These are phyloP conservation scores for Arctia plantaginis DNA, from an alignment of 2,888 invertebrate genomes.

Conservation along the genomic window DNA sequence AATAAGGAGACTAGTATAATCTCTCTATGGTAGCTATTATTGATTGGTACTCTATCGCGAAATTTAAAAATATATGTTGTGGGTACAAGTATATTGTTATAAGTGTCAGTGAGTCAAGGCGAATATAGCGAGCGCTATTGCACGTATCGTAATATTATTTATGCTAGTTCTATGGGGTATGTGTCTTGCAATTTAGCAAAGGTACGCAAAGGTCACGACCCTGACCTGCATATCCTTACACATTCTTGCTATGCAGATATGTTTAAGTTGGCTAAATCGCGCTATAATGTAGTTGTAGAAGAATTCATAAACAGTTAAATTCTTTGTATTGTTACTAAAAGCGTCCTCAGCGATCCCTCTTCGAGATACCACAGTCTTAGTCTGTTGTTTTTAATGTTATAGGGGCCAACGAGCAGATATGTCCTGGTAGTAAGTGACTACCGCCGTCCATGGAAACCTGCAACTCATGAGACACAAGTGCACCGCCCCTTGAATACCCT, in stretches of 20 bases:
- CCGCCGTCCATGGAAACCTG: no score
- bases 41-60: not conserved
- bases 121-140: not conserved
- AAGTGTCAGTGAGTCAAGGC: conserved; percentile 17
- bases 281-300: not conserved
- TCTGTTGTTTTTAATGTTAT: no score
- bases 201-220: conserved; percentile 1
- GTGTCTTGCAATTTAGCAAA: conserved; percentile 6
- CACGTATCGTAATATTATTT: conserved; percentile 8
- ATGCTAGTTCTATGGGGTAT: conserved; percentile 13
- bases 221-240: not conserved
- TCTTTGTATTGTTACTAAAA: not conserved
- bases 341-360: no score
- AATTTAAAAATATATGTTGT: not conserved
- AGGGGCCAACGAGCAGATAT: no score
- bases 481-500: no score
- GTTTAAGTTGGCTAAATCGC: not conserved
- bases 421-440: no score
- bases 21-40: not conserved
- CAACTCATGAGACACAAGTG: no score
- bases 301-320: not conserved
- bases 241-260: not conserved
- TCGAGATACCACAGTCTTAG: no score
- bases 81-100: not conserved
- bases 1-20: not conserved